Evolutionary conservation across 30 jellyfish, hydroid and myxozoan genomes (phyloP).

Genomic region (Rhopilema esculentum): DNA sequence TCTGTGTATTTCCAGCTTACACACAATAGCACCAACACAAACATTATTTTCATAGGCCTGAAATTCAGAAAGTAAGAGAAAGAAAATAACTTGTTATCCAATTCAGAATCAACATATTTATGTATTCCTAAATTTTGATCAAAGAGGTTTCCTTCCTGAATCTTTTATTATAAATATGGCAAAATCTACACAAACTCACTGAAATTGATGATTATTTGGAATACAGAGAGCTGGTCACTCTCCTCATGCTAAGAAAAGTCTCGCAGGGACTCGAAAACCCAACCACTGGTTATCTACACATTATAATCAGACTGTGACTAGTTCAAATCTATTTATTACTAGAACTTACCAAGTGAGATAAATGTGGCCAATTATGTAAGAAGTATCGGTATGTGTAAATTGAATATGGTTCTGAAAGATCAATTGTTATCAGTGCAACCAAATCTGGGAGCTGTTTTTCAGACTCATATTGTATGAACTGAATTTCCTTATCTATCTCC

Average conservation of each 20-base stretch:
- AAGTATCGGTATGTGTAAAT: constrained; percentile 90
- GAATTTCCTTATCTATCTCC: constrained; percentile 49
- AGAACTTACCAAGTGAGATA: constrained; percentile 88
- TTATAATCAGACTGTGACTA: too few species aligned
- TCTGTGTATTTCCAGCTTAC: constrained; percentile 93
- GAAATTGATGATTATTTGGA: too few species aligned
- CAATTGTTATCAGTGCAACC: constrained; percentile 86
- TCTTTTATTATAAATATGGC: too few species aligned
- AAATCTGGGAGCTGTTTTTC: constrained; percentile 89
- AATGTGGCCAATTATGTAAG: constrained; percentile 97
- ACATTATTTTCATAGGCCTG: constrained; percentile 84
- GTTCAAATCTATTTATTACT: neutral
- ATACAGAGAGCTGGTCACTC: too few species aligned
- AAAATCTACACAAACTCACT: too few species aligned
- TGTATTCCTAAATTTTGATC: too few species aligned
- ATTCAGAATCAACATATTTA: constrained; percentile 1
- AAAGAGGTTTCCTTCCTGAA: too few species aligned
- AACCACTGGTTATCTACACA: too few species aligned
- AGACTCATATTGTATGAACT: constrained; percentile 61
- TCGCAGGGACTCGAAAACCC: too few species aligned
- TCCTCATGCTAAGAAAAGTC: too few species aligned
- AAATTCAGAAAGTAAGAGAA: neutral
- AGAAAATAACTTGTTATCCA: neutral
- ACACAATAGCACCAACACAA: constrained; percentile 97
- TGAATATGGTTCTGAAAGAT: constrained; percentile 94